Conservation (phyloP, 2,113 vertebrate species). For the Macheiramphus alcinus region DNA sequence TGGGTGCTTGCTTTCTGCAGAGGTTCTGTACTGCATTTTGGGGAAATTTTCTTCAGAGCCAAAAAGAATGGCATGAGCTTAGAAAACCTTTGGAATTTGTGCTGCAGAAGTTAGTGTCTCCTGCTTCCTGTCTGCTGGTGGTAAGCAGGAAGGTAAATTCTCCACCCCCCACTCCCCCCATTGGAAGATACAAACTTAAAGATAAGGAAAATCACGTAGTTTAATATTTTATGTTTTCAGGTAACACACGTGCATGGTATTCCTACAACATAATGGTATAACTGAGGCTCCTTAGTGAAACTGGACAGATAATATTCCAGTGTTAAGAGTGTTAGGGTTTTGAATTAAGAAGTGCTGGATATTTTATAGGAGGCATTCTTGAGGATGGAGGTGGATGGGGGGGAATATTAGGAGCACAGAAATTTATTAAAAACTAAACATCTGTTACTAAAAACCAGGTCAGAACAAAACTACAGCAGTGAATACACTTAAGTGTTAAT, state of each 20-base stretch:
- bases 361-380: background rate
- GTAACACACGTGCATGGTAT: background rate
- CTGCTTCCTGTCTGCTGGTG: background rate
- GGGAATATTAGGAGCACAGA: background rate
- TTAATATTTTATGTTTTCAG: background rate
- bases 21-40: background rate
- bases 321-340: background rate
- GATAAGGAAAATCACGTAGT: background rate
- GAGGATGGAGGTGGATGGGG: background rate
- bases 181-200: background rate
- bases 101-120: background rate
- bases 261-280: background rate
- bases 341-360: background rate
- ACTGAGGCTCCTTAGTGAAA: background rate
- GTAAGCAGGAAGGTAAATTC: background rate
- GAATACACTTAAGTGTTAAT: background rate
- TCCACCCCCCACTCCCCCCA: fast-evolving
- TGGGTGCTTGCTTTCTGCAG: background rate
- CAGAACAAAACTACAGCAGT: background rate
- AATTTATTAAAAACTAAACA: background rate
- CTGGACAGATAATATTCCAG: background rate
- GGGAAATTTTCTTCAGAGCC: background rate
- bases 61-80: background rate
- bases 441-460: background rate
- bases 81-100: background rate